These are phyloP conservation scores for Brachionichthys hirsutus DNA, from an alignment of 2,113 vertebrate species.

Conservation along the genomic window DNA sequence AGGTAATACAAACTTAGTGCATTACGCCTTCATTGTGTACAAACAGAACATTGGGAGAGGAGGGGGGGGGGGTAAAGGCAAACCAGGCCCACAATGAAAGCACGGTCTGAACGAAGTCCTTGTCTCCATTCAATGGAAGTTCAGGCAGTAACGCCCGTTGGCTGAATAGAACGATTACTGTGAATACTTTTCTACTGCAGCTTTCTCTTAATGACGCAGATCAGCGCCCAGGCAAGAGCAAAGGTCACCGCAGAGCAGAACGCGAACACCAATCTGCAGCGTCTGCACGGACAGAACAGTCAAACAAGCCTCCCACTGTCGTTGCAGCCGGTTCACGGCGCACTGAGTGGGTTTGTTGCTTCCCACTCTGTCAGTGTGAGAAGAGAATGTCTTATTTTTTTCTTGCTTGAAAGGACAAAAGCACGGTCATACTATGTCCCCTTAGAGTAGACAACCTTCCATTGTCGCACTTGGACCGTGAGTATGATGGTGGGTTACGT, in stretches of 20 bases:
- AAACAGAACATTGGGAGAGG: too few relatives aligned
- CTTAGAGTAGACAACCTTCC: conserved; percentile 49
- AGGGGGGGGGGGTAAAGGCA: too few relatives aligned
- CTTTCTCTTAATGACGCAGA: conserved; percentile 56
- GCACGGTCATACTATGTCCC: conserved; percentile 35
- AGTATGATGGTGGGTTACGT: conserved; percentile 54
- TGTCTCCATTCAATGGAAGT: not conserved
- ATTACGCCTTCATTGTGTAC: too few relatives aligned
- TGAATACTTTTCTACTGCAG: conserved; percentile 32
- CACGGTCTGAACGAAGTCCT: too few relatives aligned
- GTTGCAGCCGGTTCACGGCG: conserved; percentile 51
- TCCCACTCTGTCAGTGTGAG: conserved; percentile 51
- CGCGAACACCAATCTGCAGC: conserved; percentile 37
- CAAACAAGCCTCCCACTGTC: conserved; percentile 53
- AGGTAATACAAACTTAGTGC: too few relatives aligned
- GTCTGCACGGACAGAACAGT: conserved; percentile 22
- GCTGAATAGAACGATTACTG: conserved; percentile 14
- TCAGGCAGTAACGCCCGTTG: conserved; percentile 1
- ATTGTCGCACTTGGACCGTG: conserved; percentile 43
- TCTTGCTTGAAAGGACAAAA: conserved; percentile 38
- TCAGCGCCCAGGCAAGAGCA: conserved; percentile 40
- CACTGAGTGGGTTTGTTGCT: conserved; percentile 62
- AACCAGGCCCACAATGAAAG: too few relatives aligned
- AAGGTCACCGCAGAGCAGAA: conserved; percentile 48
- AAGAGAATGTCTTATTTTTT: conserved; percentile 51